Base-by-base conservation (phyloP, 2,797 vertebrate species). In the Decapterus maruadsi region DNA sequence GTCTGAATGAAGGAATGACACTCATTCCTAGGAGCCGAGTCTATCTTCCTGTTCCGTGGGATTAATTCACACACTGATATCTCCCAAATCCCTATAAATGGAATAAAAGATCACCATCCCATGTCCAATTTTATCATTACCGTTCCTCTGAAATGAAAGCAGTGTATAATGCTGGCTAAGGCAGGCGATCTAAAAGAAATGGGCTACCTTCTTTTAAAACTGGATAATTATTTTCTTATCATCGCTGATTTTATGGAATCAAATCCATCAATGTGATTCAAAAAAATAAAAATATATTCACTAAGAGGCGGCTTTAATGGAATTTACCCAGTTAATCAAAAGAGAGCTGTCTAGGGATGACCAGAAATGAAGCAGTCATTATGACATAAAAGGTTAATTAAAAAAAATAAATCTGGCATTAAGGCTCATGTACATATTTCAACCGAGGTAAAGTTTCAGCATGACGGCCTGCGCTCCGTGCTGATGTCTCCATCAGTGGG, bases 391-490 rank as follows among this genome's bases (percentile, higher is more conserved):
- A 34, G 0, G 16, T 20, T 55, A 31, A 6, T 13, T 4, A 4
- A 46, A 46, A 46, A 46, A 46, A 29, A 34, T 26, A 57, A 7
- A 50, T n/a, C 31, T 2, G 20, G 17, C 17, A 36, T 8, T 40
- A 10, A 48, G 9, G 13, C 8, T 40, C 31, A 40, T n/a, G 45
- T 16, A 65, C 2, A 14, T 14, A 65, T n/a, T 42, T 61, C 22
- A 31, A 64, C 48, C 14, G 19, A 11, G 48, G 43, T 14, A 57
- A 2, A 53, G 36, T 31, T 80, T 54, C 13, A 69, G 54, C 10
- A 64, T n/a, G 68, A 81, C 71, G 66, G 70, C 70, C 81, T 68
- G 68, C 19, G 46, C 45, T 46, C 16, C 19, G 45, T 46, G 50
- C 75, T 19, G 62, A 79, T n/a, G 65, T 64, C 29, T 73, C 54